Base-by-base conservation (phyloP, 2,113 vertebrate genomes). In the Myiagra hebetior region DNA sequence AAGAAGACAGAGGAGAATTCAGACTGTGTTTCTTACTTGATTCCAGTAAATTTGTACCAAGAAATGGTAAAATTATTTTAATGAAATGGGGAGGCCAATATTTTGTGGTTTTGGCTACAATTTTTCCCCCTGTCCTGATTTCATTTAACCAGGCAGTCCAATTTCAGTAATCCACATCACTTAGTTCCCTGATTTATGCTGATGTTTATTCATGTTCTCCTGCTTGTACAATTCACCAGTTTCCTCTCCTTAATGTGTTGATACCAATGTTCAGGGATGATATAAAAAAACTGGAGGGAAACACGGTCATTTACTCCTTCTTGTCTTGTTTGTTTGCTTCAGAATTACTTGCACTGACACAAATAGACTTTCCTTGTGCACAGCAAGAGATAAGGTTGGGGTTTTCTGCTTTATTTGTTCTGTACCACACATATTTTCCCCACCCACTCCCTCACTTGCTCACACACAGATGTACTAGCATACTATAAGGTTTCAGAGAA, bases 361-460 rank as follows among this genome's bases (percentile, higher is more conserved):
- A 90, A 86, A 88, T 68, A 94, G 88, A 94, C 22, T 93, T 92
- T 91, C 73, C 60, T 88, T 56, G 79, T 60, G 68, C 85, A 75
- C 11, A 5, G 60, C 52, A 86, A 82, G 83, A 94, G 91, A 88
- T 77, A 73, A 93, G 68, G 60, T 90, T 90, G 92, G 93, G 88
- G 73, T 77, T 97, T 97, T 96, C 94, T 97, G 59, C 74, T 95
- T 91, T 81, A 76, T 96, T 89, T 88, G 63, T 77, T 93, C 88
- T 92, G 16, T 76, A 86, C 95, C 95, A 93, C 91, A 92, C 41
- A 96, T 83, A 86, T 79, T 96, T 97, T 49, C 96, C 95, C 96
- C 96, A 94, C 96, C 96, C 88, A 97, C 96, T 75, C 89, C 55
- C 42, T 95, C 60, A 7, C 78, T 94, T 60, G 30, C 90, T 94